Evolutionary conservation across 1,140 invertebrate genomes (phyloP).

Genomic region (Zophobas morio): DNA sequence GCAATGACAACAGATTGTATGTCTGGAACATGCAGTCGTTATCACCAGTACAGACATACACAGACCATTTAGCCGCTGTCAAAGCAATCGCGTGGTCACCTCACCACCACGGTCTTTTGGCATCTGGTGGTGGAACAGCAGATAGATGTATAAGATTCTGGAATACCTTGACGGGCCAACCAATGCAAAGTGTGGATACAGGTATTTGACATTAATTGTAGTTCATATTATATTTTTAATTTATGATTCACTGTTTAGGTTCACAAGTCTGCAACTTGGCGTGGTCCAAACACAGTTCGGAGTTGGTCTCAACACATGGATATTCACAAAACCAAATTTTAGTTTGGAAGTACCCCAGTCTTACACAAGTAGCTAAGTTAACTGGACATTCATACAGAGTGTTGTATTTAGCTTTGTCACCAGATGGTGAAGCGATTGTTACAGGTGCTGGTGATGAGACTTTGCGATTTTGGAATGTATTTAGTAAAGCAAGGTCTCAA

Average conservation of each 20-base stretch:
- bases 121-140: constrained; percentile 98
- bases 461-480: constrained; percentile 99
- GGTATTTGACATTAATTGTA: constrained; percentile 67
- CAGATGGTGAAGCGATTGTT: constrained; percentile 99
- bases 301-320: constrained; percentile 98
- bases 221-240: not conserved
- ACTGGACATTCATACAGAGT: constrained; percentile 98
- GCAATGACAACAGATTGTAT: constrained; percentile 98
- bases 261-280: constrained; percentile 99
- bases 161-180: constrained; percentile 99
- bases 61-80: constrained; percentile 97
- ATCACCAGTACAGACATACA: constrained; percentile 95
- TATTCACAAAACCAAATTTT: constrained; percentile 99
- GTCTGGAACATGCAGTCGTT: constrained; percentile 97
- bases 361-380: constrained; percentile 97
- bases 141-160: constrained; percentile 98
- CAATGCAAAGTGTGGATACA: constrained; percentile 98
- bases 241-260: constrained; percentile 70
- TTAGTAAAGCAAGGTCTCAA: constrained; percentile 96
- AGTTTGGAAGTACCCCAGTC: constrained; percentile 99
- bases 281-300: constrained; percentile 99
- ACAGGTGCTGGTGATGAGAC: constrained; percentile 99
- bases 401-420: constrained; percentile 97
- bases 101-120: constrained; percentile 97
- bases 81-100: constrained; percentile 99